Conservation (phyloP, 2,113 vertebrate species). For the Toxostoma redivivum region DNA sequence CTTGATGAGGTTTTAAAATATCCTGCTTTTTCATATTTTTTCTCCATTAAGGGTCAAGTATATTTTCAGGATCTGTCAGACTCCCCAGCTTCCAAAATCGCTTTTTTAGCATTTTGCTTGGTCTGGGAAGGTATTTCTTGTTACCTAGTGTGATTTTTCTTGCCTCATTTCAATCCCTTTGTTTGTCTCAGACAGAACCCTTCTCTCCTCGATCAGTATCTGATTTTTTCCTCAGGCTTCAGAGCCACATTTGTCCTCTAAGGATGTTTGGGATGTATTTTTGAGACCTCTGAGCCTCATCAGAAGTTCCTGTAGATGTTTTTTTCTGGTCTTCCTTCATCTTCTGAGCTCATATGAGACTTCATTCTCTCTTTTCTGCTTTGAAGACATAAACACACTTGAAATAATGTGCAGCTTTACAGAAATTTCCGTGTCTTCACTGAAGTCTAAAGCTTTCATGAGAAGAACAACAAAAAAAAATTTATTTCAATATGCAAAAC, state of each 20-base stretch:
- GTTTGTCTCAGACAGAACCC: neutral
- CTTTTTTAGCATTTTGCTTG: neutral
- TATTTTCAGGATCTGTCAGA: neutral
- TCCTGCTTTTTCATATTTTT: neutral
- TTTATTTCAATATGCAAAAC: neutral
- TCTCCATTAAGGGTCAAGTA: neutral
- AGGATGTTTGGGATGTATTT: neutral
- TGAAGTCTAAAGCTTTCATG: neutral
- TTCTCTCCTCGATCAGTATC: accelerated
- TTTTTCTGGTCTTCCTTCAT: neutral
- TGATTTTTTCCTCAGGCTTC: neutral
- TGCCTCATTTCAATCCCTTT: neutral
- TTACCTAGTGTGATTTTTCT: neutral
- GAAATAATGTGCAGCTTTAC: neutral
- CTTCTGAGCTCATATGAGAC: neutral
- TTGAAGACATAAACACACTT: neutral
- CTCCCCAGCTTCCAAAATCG: neutral
- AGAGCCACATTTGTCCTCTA: accelerated
- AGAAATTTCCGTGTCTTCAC: neutral
- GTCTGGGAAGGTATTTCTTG: neutral
- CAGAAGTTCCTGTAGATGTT: neutral
- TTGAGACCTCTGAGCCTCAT: neutral
- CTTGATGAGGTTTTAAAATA: neutral
- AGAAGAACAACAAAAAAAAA: neutral
- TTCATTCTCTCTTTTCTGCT: neutral